These are phyloP conservation scores for Turritopsis rubra DNA, from an alignment of 30 jellyfish, hydroid and myxozoan species.

Conservation along the genomic window DNA sequence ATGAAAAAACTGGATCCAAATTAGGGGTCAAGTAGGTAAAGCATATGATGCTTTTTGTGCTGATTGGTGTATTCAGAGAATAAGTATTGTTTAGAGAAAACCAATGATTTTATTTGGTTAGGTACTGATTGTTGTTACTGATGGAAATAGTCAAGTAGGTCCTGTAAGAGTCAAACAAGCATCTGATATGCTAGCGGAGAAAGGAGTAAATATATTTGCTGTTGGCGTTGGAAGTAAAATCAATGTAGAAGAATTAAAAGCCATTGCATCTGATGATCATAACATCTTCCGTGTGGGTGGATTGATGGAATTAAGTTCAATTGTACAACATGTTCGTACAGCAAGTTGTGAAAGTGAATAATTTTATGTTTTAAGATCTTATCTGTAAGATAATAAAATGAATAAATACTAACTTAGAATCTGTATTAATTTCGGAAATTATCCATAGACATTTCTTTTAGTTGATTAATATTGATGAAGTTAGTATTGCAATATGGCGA, in stretches of 20 bases:
- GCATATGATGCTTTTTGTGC: no score
- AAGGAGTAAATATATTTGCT: slow-evolving; percentile 55
- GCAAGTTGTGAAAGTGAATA: slow-evolving; percentile 69
- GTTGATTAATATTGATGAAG: no score
- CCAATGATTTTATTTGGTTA: neutral
- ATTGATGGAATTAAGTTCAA: slow-evolving; percentile 33
- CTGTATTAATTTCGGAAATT: neutral
- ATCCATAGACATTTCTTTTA: neutral
- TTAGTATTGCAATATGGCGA: no score
- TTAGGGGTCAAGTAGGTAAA: no score
- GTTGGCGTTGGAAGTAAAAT: slow-evolving; percentile 49
- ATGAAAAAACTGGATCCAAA: no score
- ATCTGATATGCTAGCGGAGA: slow-evolving; percentile 41
- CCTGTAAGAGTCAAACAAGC: slow-evolving; percentile 33
- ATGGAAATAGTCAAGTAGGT: slow-evolving; percentile 51
- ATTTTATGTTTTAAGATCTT: neutral
- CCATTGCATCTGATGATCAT: slow-evolving; percentile 47
- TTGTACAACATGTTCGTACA: slow-evolving; percentile 41
- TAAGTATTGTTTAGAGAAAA: neutral
- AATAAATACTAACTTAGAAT: neutral
- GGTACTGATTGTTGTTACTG: slow-evolving; percentile 62
- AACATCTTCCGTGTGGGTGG: slow-evolving; percentile 58
- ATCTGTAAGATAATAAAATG: no score
- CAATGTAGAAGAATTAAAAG: slow-evolving; percentile 45
- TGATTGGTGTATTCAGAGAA: no score